Evolutionary conservation across 1,140 invertebrate genomes (phyloP).

Genomic region (Yoshiicerus persimilis): DNA sequence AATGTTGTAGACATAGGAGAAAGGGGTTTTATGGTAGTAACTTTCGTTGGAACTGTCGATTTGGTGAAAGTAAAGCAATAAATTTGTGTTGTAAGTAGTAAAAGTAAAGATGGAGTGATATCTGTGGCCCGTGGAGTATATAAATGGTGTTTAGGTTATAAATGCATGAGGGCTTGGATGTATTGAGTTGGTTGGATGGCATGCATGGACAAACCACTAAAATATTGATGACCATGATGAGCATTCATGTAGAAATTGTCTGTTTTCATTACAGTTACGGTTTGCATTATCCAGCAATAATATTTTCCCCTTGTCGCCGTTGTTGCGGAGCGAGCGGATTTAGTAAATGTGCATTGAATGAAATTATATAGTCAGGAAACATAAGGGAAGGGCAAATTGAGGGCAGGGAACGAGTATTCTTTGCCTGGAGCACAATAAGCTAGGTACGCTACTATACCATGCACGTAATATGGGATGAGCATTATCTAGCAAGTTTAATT

Average conservation of each 20-base stretch:
- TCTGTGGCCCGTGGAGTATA: neutral
- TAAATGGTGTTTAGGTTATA: neutral
- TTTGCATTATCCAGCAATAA: neutral
- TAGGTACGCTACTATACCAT: neutral
- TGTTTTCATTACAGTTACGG: slow-evolving; percentile 1
- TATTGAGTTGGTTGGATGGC: neutral
- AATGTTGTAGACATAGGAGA: neutral
- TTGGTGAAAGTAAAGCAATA: neutral
- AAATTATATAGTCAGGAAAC: neutral
- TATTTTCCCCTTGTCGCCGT: neutral
- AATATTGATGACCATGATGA: slow-evolving; percentile 6
- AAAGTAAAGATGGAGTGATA: neutral
- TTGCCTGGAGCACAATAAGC: neutral
- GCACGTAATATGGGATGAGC: neutral
- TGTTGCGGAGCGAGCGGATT: neutral
- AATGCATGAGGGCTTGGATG: neutral
- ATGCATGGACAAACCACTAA: neutral
- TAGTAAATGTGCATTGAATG: neutral
- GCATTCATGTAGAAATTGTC: slow-evolving; percentile 1
- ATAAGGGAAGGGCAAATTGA: neutral
- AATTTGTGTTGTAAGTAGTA: neutral
- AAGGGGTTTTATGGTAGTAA: neutral
- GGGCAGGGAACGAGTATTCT: neutral
- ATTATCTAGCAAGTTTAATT: neutral
- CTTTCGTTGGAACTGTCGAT: neutral